A percentile compares a stretch with the other conserved stretches of the same genome.
These are phyloP conservation scores for Lepidurus arcticus DNA, from an alignment of 1,140 invertebrate species.

Conservation along the genomic window DNA sequence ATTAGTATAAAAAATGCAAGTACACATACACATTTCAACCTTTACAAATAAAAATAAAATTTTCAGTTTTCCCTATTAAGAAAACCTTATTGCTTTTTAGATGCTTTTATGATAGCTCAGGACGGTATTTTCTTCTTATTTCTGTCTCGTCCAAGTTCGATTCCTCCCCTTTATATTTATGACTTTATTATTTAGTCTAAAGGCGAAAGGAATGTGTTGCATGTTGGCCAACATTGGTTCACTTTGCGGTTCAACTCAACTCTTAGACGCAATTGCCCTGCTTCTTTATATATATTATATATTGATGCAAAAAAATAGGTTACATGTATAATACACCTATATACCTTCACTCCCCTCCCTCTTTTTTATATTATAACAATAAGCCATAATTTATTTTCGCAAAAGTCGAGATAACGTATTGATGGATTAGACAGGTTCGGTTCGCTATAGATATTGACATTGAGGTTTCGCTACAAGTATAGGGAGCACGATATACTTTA, in stretches of 20 bases:
- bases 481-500: too few species aligned
- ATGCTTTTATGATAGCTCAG: not conserved
- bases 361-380: not conserved
- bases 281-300: too few species aligned
- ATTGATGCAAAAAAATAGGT: too few species aligned
- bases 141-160: not conserved
- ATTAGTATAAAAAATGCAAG: too few species aligned
- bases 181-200: not conserved
- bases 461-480: not conserved
- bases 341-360: not conserved
- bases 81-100: too few species aligned
- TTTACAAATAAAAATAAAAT: too few species aligned
- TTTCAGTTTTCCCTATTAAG: too few species aligned
- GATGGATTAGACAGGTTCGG: slow-evolving; percentile 10
- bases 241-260: not conserved
- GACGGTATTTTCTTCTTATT: not conserved
- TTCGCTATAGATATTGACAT: not conserved
- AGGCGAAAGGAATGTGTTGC: not conserved
- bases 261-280: not conserved
- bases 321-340: not conserved
- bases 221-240: not conserved
- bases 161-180: not conserved
- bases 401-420: not conserved
- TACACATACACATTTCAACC: too few species aligned
- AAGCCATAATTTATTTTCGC: not conserved